phyloP scores from a whole-genome alignment of 2,113 vertebrate species.

The Genyomyrus donnyi region DNA sequence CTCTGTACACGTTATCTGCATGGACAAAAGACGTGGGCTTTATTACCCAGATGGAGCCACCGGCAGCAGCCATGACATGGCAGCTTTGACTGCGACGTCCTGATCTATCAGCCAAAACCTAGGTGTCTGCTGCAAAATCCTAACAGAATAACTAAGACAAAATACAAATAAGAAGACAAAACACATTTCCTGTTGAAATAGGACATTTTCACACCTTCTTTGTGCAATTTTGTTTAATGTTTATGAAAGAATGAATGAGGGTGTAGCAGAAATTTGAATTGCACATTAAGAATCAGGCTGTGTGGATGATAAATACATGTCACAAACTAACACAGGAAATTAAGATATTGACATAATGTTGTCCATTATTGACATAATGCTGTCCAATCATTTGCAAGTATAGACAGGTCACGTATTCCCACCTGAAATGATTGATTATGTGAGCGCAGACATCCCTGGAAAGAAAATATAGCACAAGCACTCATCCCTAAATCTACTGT shows the following conservation, averaged over 20 bases:
- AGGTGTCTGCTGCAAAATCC: neutral
- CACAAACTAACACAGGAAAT: too few species aligned
- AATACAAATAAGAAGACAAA: too few species aligned
- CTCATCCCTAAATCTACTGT: neutral
- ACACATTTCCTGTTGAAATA: too few species aligned
- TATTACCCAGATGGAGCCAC: neutral
- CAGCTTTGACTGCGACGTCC: neutral
- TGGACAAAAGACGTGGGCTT: conserved; percentile 14
- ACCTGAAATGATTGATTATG: too few species aligned
- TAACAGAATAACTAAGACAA: too few species aligned
- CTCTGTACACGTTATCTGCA: conserved; percentile 76
- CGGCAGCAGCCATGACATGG: neutral
- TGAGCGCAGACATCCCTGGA: too few species aligned
- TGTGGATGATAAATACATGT: neutral
- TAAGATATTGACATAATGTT: too few species aligned
- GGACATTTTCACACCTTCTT: too few species aligned
- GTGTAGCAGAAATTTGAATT: neutral
- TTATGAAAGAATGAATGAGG: neutral
- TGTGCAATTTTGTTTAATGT: too few species aligned
- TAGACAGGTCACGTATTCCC: too few species aligned
- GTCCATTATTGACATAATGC: neutral
- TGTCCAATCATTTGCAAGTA: neutral
- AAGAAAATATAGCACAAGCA: neutral
- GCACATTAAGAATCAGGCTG: neutral
- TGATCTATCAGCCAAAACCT: neutral